Evolutionary conservation across 2,888 invertebrate species (phyloP).

Genomic region (Drosophila hamatofila): DNA sequence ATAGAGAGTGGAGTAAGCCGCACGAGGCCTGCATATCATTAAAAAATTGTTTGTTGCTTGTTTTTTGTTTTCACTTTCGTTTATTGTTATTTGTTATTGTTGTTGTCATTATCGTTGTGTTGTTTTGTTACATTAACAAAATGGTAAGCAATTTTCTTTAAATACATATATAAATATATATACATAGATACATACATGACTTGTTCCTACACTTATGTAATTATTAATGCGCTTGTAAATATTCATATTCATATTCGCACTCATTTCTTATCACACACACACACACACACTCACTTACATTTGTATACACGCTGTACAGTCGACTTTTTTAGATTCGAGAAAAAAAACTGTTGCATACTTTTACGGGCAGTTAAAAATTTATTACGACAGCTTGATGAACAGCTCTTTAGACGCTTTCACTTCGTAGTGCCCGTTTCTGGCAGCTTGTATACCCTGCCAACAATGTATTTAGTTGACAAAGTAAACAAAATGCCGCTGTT

Average conservation of each 20-base stretch:
- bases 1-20: background rate
- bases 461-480: conserved; percentile 15
- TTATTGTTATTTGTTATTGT: conserved; percentile 58
- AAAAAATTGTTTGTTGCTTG: conserved; percentile 14
- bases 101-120: conserved; percentile 70
- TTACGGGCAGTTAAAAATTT: conserved; percentile 33
- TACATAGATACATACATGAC: conserved; percentile 21
- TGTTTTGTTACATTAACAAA: conserved; percentile 71
- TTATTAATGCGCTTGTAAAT: conserved; percentile 72
- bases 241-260: conserved; percentile 42
- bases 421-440: conserved; percentile 38
- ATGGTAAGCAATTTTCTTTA: conserved; percentile 75
- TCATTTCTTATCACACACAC: conserved; percentile 17
- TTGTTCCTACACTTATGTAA: conserved; percentile 65
- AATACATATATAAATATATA: conserved; percentile 29
- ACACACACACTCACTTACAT: conserved; percentile 30
- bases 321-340: conserved; percentile 4
- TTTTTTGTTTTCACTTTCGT: conserved; percentile 8
- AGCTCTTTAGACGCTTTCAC: conserved; percentile 38
- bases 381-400: conserved; percentile 19
- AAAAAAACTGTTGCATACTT: conserved; percentile 52
- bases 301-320: conserved; percentile 54
- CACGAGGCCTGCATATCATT: background rate
- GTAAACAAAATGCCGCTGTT: conserved; percentile 3
- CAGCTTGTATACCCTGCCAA: conserved; percentile 7